Percentiles rank a stretch among this genome's conserved stretches.
Evolutionary conservation across 2,888 invertebrate genomes (phyloP).

Genomic region (Marasmarcha lunaedactyla): DNA sequence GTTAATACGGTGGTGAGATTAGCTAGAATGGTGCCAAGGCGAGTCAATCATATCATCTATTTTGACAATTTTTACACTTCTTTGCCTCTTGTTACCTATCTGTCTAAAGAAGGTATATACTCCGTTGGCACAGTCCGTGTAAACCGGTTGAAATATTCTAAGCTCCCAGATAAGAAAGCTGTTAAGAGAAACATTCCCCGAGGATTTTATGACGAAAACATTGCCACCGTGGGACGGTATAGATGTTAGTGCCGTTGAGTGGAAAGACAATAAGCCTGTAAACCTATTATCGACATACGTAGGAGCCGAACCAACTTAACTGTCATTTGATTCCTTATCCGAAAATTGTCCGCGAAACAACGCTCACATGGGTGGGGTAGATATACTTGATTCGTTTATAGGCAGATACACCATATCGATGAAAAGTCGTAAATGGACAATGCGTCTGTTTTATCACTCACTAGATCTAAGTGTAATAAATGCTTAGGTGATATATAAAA

Average conservation of each 20-base stretch:
- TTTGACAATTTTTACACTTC: constrained; percentile 23
- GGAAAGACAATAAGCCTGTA: constrained; percentile 33
- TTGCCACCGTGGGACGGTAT: constrained; percentile 20
- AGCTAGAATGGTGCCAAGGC: constrained; percentile 21
- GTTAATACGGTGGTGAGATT: constrained; percentile 23
- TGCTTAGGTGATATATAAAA: constrained; percentile 25
- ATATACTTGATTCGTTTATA: constrained; percentile 18
- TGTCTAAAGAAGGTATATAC: constrained; percentile 22
- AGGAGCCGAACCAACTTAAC: constrained; percentile 25
- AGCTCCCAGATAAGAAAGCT: constrained; percentile 22
- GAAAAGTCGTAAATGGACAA: constrained; percentile 25
- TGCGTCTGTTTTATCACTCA: constrained; percentile 12
- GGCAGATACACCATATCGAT: constrained; percentile 22
- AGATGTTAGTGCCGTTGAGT: constrained; percentile 22
- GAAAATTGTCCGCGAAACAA: constrained; percentile 21
- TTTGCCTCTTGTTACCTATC: constrained; percentile 20
- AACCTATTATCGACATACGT: constrained; percentile 27
- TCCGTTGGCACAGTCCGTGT: constrained; percentile 21
- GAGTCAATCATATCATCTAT: constrained; percentile 22
- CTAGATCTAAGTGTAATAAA: constrained; percentile 23
- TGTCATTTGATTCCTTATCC: constrained; percentile 21
- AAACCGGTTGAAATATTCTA: constrained; percentile 23
- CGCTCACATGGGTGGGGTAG: constrained; percentile 21
- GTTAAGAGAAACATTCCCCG: constrained; percentile 24
- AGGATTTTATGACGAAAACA: constrained; percentile 13